A percentile compares a stretch with the other conserved stretches of the same genome.
Conservation (phyloP, 2,113 vertebrate genomes). For the Pithys albifrons region DNA sequence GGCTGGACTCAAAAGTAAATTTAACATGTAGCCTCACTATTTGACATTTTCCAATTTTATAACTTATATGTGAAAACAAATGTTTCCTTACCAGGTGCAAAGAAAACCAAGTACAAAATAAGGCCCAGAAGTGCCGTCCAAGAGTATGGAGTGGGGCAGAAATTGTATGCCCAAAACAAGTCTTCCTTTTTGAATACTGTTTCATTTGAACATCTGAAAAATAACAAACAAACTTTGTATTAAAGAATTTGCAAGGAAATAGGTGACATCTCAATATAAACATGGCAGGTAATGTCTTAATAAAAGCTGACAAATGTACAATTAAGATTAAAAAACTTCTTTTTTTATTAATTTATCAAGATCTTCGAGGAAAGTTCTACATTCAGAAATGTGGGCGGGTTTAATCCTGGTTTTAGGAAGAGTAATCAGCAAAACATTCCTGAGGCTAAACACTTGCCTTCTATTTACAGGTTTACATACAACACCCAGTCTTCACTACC, state of each 20-base stretch:
- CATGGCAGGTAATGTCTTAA: neutral
- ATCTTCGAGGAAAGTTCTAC: neutral
- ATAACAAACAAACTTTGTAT: neutral
- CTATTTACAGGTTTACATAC: neutral
- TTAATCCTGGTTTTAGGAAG: neutral
- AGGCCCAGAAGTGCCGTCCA: slow-evolving; percentile 93
- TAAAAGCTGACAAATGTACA: neutral
- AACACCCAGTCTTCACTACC: neutral
- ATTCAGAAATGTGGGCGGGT: neutral
- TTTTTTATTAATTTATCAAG: neutral
- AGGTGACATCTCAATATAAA: neutral
- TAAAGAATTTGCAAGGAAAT: neutral
- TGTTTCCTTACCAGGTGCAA: slow-evolving; percentile 87
- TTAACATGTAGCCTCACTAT: neutral
- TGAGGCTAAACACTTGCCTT: neutral
- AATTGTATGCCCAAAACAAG: slow-evolving; percentile 94
- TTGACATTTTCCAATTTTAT: neutral
- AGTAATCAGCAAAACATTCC: neutral
- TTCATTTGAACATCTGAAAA: slow-evolving; percentile 90
- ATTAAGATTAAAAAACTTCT: neutral
- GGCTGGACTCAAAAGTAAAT: neutral
- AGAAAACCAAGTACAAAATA: slow-evolving; percentile 90
- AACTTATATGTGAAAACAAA: fast-evolving
- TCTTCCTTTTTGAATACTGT: slow-evolving; percentile 80
- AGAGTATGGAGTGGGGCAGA: slow-evolving; percentile 92